Evolutionary conservation across 1,140 invertebrate genomes (phyloP), one percentile per base, ranked within the genome.

Genomic region (Bombus haemorrhoidalis): DNA sequence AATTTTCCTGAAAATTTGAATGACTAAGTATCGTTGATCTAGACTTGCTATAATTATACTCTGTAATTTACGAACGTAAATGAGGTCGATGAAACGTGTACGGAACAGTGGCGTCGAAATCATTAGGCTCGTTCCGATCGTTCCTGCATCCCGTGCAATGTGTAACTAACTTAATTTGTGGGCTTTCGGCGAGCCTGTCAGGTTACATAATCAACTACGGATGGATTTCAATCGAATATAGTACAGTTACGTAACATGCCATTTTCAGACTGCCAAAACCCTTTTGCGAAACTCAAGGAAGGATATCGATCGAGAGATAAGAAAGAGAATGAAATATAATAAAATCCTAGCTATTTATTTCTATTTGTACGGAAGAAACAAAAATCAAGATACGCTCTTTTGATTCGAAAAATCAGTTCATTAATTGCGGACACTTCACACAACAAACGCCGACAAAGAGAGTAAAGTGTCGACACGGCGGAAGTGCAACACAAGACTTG

Each of bases 401-500:
- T 32, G 25, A 59, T 37, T 25, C 8, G 59, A 53, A 76, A 72
- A 86, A 37, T 78, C 83, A 66, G 75, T 78, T 83, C 75, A 66
- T 88, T 86, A 79, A 3, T 22, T 18, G n/a, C n/a, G 15, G 39
- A 71, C 73, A 43, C 32, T 71, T 75, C 22, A 25, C 37, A 28
- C 43, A 62, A 82, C 62, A 71, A 86, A 64, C 15, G 43, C 32
- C 8, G 41, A 22, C 25, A 28, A 25, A 22, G 43, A 62, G 37
- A 32, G 12, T 13, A 32, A 53, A 32, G 68, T 18, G 28, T 47
- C 15, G 15, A 47, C 15, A 68, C 28, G 13, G 22, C 18, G 43
- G 22, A 28, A 25, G 68, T 59, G 84, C 69, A 39, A 81, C 72
- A 88, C 81, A 87, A 86, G 89, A 85, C 83, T 53, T 62, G 43